phyloP scores from a whole-genome alignment of 2,113 vertebrate genomes.

The Clarias batrachus region DNA sequence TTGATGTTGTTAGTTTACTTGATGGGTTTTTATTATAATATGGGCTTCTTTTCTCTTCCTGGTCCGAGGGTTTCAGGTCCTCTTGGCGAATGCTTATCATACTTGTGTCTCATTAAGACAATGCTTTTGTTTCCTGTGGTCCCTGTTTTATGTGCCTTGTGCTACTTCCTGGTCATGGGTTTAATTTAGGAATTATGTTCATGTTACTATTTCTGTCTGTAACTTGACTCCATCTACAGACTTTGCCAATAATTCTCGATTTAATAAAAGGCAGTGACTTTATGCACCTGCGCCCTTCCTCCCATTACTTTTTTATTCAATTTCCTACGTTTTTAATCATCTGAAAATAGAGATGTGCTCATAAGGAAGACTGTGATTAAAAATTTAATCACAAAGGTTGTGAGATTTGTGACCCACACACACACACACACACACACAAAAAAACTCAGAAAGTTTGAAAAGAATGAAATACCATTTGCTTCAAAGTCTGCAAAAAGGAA shows the following conservation, averaged over 20 bases:
- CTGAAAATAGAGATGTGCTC: neutral
- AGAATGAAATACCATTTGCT: neutral
- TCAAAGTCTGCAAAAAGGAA: neutral
- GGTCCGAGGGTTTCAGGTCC: neutral
- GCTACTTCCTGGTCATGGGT: neutral
- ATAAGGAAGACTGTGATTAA: neutral
- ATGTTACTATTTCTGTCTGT: neutral
- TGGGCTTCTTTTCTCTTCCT: neutral
- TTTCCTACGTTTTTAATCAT: neutral
- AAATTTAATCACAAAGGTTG: neutral
- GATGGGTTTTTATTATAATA: neutral
- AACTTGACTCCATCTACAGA: neutral
- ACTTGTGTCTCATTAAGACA: neutral
- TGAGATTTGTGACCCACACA: neutral
- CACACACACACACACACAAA: too few relatives aligned
- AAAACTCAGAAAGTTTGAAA: neutral
- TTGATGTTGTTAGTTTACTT: neutral
- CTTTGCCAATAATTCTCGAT: neutral
- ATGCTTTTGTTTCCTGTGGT: neutral
- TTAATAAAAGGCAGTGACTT: neutral
- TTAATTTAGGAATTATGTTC: neutral
- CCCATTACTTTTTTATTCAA: neutral
- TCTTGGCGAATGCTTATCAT: neutral
- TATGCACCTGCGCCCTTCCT: neutral
- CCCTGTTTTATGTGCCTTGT: neutral